Percentiles rank a stretch among this genome's conserved stretches.
These are phyloP conservation scores for Folsomia manolachei DNA, from an alignment of 2,888 invertebrate genomes.

Conservation along the genomic window DNA sequence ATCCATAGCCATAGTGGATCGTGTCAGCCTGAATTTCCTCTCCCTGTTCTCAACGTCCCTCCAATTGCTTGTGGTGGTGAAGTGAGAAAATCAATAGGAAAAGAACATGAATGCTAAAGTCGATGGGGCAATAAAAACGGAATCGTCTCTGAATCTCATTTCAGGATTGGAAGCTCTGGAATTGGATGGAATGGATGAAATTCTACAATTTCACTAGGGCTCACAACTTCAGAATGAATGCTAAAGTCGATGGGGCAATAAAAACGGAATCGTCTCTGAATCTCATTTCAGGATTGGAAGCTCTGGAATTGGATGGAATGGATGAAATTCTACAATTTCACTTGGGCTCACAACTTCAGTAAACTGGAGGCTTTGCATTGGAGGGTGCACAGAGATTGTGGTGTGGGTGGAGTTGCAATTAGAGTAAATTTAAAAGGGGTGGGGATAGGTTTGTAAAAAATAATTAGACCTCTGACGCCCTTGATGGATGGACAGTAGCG, in stretches of 20 bases:
- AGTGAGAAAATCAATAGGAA: conserved; percentile 51
- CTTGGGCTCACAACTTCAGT: no score
- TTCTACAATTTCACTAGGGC: background rate
- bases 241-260: conserved; percentile 51
- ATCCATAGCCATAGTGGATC: no score
- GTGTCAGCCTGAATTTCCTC: conserved; percentile 24
- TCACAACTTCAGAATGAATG: no score
- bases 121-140: conserved; percentile 52
- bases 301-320: background rate
- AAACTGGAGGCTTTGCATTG: no score
- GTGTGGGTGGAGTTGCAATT: background rate
- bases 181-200: background rate
- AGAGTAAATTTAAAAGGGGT: background rate
- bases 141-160: conserved; percentile 52
- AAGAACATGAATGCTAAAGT: conserved; percentile 51
- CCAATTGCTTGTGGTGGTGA: no score
- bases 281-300: conserved; percentile 51
- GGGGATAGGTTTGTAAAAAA: no score
- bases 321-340: background rate
- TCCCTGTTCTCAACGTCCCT: conserved; percentile 21
- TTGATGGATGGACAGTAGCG: background rate
- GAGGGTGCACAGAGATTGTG: no score
- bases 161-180: no score
- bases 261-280: conserved; percentile 51
- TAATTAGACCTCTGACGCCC: no score